These are phyloP conservation scores for Arizona elegans DNA, from an alignment of 2,113 vertebrate genomes.

Conservation along the genomic window DNA sequence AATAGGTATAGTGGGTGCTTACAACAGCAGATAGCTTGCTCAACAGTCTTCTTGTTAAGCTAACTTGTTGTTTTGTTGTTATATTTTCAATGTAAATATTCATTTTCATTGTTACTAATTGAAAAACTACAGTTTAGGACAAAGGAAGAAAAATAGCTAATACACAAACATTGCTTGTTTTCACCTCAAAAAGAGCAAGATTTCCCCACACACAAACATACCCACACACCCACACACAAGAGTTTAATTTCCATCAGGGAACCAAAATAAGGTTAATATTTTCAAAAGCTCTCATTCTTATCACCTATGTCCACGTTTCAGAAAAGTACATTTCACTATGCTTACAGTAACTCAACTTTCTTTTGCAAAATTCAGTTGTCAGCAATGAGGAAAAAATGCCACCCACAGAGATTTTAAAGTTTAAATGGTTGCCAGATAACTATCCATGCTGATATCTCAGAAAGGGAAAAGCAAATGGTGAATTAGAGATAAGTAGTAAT, in stretches of 20 bases:
- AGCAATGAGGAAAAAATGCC: slow-evolving; percentile 17
- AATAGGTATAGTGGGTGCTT: too few relatives aligned
- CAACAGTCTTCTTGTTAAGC: not conserved
- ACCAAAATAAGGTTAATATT: slow-evolving; percentile 15
- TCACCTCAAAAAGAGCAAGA: not conserved
- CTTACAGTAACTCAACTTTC: slow-evolving; percentile 24
- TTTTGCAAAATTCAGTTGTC: slow-evolving; percentile 25
- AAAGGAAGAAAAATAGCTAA: not conserved
- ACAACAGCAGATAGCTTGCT: not conserved
- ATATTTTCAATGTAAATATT: not conserved
- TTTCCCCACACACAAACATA: too few relatives aligned
- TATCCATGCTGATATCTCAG: slow-evolving; percentile 12
- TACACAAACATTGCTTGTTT: not conserved
- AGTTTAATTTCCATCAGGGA: not conserved
- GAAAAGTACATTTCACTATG: slow-evolving; percentile 20
- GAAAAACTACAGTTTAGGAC: not conserved
- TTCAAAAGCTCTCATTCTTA: slow-evolving; percentile 25
- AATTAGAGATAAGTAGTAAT: slow-evolving; percentile 16
- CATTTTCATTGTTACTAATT: not conserved
- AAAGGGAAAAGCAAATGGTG: slow-evolving; percentile 15
- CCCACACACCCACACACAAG: not conserved
- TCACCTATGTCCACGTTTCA: slow-evolving; percentile 27
- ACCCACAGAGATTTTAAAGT: slow-evolving; percentile 11
- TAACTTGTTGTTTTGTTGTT: not conserved
- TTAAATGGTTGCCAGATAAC: slow-evolving; percentile 16